These are phyloP conservation scores for Pantherophis guttatus DNA, from an alignment of 2,113 vertebrate species.

Conservation along the genomic window DNA sequence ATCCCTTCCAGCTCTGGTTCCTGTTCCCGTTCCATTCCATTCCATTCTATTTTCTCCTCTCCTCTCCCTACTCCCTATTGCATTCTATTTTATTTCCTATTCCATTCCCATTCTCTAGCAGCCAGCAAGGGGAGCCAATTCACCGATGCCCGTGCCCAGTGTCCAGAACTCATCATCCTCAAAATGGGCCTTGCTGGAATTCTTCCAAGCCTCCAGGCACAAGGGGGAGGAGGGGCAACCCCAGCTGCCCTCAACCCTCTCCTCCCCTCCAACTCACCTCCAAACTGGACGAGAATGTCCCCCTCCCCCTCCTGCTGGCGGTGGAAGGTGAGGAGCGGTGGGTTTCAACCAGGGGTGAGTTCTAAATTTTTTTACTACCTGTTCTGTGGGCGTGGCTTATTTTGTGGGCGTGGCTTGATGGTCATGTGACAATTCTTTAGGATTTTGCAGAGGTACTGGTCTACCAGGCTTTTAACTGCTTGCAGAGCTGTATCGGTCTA, in stretches of 20 bases:
- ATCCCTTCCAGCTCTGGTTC: background rate
- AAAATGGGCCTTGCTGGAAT: constrained; percentile 86
- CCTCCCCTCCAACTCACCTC: constrained; percentile 59
- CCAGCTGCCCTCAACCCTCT: background rate
- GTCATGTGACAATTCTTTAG: too few relatives aligned
- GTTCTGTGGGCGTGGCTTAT: too few relatives aligned
- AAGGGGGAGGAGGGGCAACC: background rate
- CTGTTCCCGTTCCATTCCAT: fast-evolving
- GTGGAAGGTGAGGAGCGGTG: constrained; percentile 78
- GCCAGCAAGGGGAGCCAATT: too few relatives aligned
- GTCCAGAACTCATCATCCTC: constrained; percentile 95
- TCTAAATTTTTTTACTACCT: too few relatives aligned
- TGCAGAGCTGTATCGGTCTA: too few relatives aligned
- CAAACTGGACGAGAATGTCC: constrained; percentile 94
- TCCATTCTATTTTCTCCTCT: constrained; percentile 47
- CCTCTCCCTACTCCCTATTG: too few relatives aligned
- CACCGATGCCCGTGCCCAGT: constrained; percentile 87
- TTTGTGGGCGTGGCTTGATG: too few relatives aligned
- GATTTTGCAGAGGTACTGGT: too few relatives aligned
- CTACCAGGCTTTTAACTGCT: too few relatives aligned
- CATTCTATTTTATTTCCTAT: too few relatives aligned
- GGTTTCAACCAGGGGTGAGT: too few relatives aligned
- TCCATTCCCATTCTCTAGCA: too few relatives aligned
- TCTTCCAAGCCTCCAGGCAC: background rate
- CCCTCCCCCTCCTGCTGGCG: constrained; percentile 77